Evolutionary conservation across 2,113 vertebrate species (phyloP).

Genomic region (Callithrix jacchus): DNA sequence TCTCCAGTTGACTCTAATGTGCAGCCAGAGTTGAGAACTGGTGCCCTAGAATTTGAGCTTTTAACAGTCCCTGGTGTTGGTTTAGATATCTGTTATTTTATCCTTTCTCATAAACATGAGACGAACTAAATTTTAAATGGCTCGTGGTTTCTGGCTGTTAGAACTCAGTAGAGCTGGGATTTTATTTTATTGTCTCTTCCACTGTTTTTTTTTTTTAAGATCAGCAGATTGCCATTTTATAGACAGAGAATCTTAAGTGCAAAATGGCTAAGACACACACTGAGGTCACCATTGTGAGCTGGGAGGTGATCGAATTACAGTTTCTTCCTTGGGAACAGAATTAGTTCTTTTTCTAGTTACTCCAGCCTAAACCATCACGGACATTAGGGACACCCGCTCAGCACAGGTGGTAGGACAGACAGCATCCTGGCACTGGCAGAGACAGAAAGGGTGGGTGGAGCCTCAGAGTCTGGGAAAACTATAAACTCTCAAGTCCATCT

Average conservation of each 20-base stretch:
- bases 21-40: not conserved
- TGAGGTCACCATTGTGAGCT: not conserved
- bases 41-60: conserved; percentile 41
- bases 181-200: conserved; percentile 34
- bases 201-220: not conserved
- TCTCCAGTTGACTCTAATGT: not conserved
- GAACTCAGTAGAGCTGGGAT: conserved; percentile 3
- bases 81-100: conserved; percentile 57
- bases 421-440: too few relatives aligned
- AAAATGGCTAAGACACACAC: not conserved
- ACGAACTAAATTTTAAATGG: conserved; percentile 52
- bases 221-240: conserved; percentile 32
- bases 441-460: not conserved
- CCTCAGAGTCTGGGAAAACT: not conserved
- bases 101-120: conserved; percentile 61
- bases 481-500: not conserved
- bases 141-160: conserved; percentile 31
- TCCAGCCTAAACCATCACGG: not conserved
- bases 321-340: not conserved
- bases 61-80: conserved; percentile 35
- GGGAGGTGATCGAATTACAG: not conserved
- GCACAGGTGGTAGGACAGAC: not conserved
- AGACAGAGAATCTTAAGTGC: not conserved
- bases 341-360: not conserved
- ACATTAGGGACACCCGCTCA: not conserved